Evolutionary conservation across 1,140 invertebrate genomes (phyloP), one percentile per base, ranked within the genome.

Genomic region (Eulimnadia texana): DNA sequence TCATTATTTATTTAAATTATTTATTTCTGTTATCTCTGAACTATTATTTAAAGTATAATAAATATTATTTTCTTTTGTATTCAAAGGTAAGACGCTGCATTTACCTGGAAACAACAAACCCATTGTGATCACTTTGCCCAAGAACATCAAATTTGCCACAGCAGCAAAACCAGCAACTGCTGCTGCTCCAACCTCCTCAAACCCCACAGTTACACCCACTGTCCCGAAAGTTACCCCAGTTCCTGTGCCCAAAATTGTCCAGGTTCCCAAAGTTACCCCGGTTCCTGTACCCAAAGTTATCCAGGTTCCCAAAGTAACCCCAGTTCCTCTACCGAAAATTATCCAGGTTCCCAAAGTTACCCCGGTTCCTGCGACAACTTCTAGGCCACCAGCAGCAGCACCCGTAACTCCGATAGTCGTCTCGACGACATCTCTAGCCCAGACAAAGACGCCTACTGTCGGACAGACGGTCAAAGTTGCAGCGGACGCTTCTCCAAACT

Each of bases 41-140:
- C n/a, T n/a, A n/a, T n/a, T n/a, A 42, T 9, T 42, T 9, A 16
- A 9, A 42, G 16, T 9, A 42, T 42, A 42, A 42, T 42, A 42
- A 42, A 9, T 42, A 42, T 9, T 42, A 42, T 42, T 9, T 42
- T 6, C 16, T 6, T 6, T 42, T 42, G 16, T 42, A 42, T 16
- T 42, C 16, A 16, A 42, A 42, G 33, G 33, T 42, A 42, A 42
- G 16, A 42, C 33, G 16, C 16, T 42, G 33, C 55, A 57, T 29
- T n/a, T 19, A 3, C 27, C 16, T 11, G 55, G 55, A n/a, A 28
- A 27, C 16, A 20, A 33, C 25, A 57, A 57, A 57, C 55, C 55
- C 33, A 20, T 57, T 27, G 33, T 57, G n/a, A 29, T 57, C 22
- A 29, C 55, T 10, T 27, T 57, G 3, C 55, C 55, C 25, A 57